Evolutionary conservation across 2,888 invertebrate species (phyloP).

Genomic region (Epinotia brunnichana): DNA sequence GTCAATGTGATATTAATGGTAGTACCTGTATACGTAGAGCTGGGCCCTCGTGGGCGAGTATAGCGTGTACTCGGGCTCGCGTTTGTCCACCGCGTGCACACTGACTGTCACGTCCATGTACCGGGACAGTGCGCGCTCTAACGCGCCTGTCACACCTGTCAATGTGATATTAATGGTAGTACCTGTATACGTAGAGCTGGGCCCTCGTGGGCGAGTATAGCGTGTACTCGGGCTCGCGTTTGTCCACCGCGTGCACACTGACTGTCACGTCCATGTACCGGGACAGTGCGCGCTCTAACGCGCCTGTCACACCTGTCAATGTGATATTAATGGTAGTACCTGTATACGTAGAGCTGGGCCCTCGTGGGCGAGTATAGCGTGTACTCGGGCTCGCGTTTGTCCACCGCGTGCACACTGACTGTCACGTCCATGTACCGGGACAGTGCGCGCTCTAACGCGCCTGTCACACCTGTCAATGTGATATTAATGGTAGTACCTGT

Average conservation of each 20-base stretch:
- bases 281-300: too few relatives aligned
- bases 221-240: too few relatives aligned
- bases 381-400: constrained; percentile 96
- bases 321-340: too few relatives aligned
- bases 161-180: background rate
- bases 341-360: constrained; percentile 90
- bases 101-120: constrained; percentile 90
- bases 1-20: background rate
- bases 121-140: constrained; percentile 89
- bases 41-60: constrained; percentile 92
- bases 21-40: constrained; percentile 85
- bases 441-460: constrained; percentile 88
- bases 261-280: too few relatives aligned
- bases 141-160: constrained; percentile 85
- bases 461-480: constrained; percentile 65
- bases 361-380: constrained; percentile 93
- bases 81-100: constrained; percentile 88
- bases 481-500: too few relatives aligned
- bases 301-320: too few relatives aligned
- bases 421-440: constrained; percentile 91
- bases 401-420: constrained; percentile 86
- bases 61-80: constrained; percentile 96
- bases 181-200: too few relatives aligned
- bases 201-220: too few relatives aligned
- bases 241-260: too few relatives aligned